These are phyloP conservation scores for Stegastes partitus DNA, from an alignment of 2,113 vertebrate genomes.

Conservation along the genomic window DNA sequence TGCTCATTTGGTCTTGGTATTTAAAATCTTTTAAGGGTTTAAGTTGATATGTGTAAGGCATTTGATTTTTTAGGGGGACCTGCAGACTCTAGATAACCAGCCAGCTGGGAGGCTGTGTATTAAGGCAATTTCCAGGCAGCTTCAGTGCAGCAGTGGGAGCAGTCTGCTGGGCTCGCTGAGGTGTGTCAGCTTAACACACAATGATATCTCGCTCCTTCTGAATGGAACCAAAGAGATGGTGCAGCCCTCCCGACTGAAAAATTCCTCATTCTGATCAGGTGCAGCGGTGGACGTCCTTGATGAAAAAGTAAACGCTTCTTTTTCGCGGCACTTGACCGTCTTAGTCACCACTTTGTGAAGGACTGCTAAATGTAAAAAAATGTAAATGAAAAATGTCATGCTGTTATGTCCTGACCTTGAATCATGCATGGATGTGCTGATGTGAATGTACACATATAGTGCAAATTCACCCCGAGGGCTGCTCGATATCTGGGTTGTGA, in stretches of 20 bases:
- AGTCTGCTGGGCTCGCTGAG: constrained; percentile 58
- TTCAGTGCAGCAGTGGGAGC: constrained; percentile 49
- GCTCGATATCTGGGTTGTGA: no score
- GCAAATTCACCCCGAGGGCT: neutral
- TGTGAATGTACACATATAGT: neutral
- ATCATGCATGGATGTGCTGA: neutral
- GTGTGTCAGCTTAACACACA: constrained; percentile 63
- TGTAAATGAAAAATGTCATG: constrained; percentile 12
- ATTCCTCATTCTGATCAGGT: constrained; percentile 27
- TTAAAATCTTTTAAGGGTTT: constrained; percentile 24
- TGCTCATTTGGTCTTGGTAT: neutral
- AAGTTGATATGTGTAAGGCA: constrained; percentile 24
- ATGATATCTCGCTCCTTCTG: constrained; percentile 45
- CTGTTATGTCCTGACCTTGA: constrained; percentile 29
- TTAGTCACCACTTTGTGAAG: neutral
- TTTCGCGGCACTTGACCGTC: neutral
- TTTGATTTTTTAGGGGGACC: constrained; percentile 16
- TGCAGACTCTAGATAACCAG: constrained; percentile 63
- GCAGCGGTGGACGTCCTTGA: neutral
- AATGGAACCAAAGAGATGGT: constrained; percentile 36
- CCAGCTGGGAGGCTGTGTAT: constrained; percentile 27
- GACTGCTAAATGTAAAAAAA: neutral
- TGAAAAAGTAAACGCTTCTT: constrained; percentile 13
- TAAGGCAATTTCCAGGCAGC: constrained; percentile 47
- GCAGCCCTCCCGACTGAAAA: constrained; percentile 4